Percentiles rank a stretch among this genome's conserved stretches.
phyloP scores from a whole-genome alignment of 2,113 vertebrate genomes.

The Psittacara wagleri region DNA sequence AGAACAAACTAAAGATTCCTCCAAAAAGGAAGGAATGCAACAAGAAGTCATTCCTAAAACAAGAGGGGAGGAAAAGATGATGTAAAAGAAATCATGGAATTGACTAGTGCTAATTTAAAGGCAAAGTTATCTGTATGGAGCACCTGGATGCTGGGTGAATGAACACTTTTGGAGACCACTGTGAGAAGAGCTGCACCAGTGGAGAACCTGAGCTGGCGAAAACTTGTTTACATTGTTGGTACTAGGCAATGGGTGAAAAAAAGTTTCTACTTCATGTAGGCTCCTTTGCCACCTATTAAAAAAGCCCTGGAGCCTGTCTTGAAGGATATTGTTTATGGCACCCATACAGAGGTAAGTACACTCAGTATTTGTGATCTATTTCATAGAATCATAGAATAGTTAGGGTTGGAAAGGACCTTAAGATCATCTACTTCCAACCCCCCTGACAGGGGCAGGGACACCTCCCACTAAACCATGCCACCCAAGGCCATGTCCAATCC shows the following conservation, averaged over 20 bases:
- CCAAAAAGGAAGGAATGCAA: neutral
- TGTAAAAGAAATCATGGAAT: neutral
- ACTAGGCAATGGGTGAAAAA: neutral
- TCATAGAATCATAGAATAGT: neutral
- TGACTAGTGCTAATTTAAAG: neutral
- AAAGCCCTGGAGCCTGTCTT: neutral
- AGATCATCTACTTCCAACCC: no score
- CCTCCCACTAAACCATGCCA: no score
- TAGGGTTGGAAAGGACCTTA: no score
- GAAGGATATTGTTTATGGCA: neutral
- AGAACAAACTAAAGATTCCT: neutral
- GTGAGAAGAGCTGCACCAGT: neutral
- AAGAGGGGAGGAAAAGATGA: neutral
- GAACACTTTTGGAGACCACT: neutral
- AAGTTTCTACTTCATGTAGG: neutral
- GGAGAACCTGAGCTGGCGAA: neutral
- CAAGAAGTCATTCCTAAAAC: neutral
- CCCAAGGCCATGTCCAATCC: no score
- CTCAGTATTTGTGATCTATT: neutral
- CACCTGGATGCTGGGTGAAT: neutral
- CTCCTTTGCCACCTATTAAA: neutral
- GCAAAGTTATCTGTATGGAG: neutral
- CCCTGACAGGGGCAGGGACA: no score
- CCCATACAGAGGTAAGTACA: neutral
- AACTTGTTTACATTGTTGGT: neutral